These are phyloP conservation scores for Pluvialis apricaria DNA, from an alignment of 2,113 vertebrate genomes.

Conservation along the genomic window DNA sequence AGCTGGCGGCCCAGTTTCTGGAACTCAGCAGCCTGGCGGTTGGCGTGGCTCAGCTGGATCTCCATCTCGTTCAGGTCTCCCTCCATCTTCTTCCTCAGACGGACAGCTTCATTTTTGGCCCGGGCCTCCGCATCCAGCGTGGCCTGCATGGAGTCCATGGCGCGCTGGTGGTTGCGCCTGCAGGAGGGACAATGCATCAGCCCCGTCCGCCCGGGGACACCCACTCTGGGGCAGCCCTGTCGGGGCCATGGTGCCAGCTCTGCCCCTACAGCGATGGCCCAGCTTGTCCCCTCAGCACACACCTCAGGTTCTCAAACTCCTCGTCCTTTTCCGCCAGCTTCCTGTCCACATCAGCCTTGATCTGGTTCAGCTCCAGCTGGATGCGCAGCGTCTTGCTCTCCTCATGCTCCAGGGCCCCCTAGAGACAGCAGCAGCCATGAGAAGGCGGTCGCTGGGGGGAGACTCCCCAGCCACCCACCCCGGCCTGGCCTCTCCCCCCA, in stretches of 20 bases:
- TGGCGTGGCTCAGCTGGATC: conserved; percentile 89
- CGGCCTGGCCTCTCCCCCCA: not conserved
- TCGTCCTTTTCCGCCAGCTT: conserved; percentile 92
- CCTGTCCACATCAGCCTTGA: conserved; percentile 89
- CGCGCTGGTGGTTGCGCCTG: conserved; percentile 89
- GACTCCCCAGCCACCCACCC: not conserved
- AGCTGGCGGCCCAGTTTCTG: conserved; percentile 84
- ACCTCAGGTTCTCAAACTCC: conserved; percentile 90
- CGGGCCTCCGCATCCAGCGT: conserved; percentile 86
- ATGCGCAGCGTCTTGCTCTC: conserved; percentile 91
- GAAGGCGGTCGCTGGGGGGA: not conserved
- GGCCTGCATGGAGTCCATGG: conserved; percentile 89
- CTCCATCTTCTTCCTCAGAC: conserved; percentile 95
- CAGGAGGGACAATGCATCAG: fast-evolving
- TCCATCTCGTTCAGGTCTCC: conserved; percentile 93
- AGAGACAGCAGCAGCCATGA: not conserved
- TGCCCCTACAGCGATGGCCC: fast-evolving
- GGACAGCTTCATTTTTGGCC: conserved; percentile 87
- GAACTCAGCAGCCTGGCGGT: conserved; percentile 83
- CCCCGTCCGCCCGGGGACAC: fast-evolving
- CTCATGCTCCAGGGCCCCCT: conserved; percentile 92
- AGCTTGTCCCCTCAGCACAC: not conserved
- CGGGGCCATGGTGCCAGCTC: not conserved
- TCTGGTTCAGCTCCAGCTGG: conserved; percentile 90
- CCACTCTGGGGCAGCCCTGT: not conserved